Evolutionary conservation across 2,113 vertebrate genomes (phyloP), one percentile per base, ranked within the genome.

Genomic region (Chionomys nivalis): DNA sequence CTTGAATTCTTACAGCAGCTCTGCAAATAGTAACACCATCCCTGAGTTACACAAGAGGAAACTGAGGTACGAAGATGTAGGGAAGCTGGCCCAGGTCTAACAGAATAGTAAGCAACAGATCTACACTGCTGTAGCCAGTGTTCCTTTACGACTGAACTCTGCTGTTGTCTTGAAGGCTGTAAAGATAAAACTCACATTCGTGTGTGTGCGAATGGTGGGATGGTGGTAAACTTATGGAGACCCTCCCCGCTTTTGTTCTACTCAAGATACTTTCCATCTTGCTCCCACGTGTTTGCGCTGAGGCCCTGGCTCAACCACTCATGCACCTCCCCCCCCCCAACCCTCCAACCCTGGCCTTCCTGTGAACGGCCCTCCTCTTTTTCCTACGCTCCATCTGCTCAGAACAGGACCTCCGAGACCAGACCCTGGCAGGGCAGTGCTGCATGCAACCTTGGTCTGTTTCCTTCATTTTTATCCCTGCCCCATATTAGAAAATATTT

Each of bases 1-100:
- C 66, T 95, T n/a, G 73, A 13, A 78, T 77, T 39, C 47, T 44
- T 31, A 36, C 2, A 33, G 78, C 68, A 72, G 21, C 19, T 61
- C 58, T 24, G 11, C 86, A 95, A 79, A 58, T 17, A 63, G 19
- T 42, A 31, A 2, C 16, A 24, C 36, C 52, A 33, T 19, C 86
- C 42, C 19, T 24, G 4, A 49, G 26, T 24, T 47, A 39, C 83
- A 72, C 1, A 3, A 12, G 21, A 66, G 33, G 85, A 93, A 87
- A 93, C n/a, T 33, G 79, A 96, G 85, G 42, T 75, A 52, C 79
- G 76, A 63, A 78, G 49, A 42, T 23, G 17, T 13, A 39, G 44
- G n/a, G 12, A 73, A 81, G 76, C 7, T 6, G 2, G 24, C 17
- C 72, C 65, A 44, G 36, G 47, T 23, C 63, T 76, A 90, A 72